Conservation (phyloP, 2,113 vertebrate species). For the Gallinago jamesoni region DNA sequence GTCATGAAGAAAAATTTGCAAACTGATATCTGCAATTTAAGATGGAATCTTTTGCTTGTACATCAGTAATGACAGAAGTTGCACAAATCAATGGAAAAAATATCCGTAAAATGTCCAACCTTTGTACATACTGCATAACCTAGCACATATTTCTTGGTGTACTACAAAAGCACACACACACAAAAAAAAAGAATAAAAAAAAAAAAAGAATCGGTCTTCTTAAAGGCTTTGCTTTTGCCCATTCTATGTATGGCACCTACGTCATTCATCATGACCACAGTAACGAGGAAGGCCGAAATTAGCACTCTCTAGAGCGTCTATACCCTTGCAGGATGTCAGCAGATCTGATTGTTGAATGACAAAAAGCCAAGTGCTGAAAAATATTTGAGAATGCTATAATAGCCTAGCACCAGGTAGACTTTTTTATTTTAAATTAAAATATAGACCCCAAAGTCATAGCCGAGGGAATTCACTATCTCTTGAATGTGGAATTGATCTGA, state of each 20-base stretch:
- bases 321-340: background rate
- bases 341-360: background rate
- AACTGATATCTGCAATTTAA: background rate
- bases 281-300: background rate
- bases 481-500: slow-evolving; percentile 8
- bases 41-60: background rate
- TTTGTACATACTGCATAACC: accelerated
- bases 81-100: background rate
- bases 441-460: background rate
- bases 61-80: background rate
- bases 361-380: background rate
- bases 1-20: accelerated
- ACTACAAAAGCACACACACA: background rate
- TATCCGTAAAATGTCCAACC: accelerated
- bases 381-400: background rate
- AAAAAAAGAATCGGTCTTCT: accelerated
- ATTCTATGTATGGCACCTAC: accelerated
- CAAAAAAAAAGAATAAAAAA: background rate
- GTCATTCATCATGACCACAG: accelerated
- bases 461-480: background rate
- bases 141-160: accelerated
- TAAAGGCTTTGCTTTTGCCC: background rate
- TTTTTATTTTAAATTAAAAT: background rate
- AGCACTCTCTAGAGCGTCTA: background rate
- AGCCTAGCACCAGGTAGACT: background rate